phyloP scores from a whole-genome alignment of 2,113 vertebrate species.

The Lampris megalopsis region DNA sequence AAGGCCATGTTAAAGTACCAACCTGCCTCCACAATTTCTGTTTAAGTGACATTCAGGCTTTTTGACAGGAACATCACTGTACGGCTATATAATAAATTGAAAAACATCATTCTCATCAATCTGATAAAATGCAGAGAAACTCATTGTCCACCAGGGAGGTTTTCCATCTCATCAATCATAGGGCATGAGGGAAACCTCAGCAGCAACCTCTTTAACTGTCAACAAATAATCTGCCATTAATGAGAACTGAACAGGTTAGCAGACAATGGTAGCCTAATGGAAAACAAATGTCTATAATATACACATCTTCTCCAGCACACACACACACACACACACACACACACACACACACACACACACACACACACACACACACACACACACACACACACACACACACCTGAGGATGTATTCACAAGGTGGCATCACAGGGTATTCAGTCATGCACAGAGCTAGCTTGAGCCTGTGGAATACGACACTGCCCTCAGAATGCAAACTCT shows the following conservation, averaged over 20 bases:
- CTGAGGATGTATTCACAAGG: background rate
- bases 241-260: background rate
- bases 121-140: background rate
- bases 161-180: background rate
- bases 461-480: background rate
- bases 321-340: background rate
- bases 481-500: conserved; percentile 1
- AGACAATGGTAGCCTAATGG: background rate
- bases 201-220: background rate
- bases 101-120: background rate
- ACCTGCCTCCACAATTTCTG: no score
- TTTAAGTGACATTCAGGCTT: no score
- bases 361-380: background rate
- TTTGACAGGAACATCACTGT: background rate
- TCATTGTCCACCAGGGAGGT: background rate
- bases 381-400: conserved; percentile 1
- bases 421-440: background rate
- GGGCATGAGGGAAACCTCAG: background rate
- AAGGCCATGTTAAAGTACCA: no score
- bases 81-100: background rate
- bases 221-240: background rate
- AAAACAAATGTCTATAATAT: background rate
- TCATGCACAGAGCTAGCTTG: background rate
- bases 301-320: background rate
- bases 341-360: conserved; percentile 8